A percentile compares a stretch with the other conserved stretches of the same genome.
Conservation (phyloP, 1,140 invertebrate genomes). For the Brachionus asplanchnoidis region DNA sequence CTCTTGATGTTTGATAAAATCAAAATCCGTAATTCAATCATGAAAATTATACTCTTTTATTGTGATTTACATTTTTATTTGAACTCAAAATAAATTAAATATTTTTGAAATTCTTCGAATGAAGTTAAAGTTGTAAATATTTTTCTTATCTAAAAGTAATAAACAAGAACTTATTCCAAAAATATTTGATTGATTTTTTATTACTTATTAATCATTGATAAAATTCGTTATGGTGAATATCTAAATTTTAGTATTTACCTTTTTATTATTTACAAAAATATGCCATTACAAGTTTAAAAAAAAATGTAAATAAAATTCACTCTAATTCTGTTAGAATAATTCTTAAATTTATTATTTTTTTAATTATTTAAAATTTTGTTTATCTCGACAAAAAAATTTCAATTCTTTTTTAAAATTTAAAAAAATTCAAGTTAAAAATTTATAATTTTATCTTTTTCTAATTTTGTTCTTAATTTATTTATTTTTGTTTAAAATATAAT, state of each 20-base stretch:
- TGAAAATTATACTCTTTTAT: neutral
- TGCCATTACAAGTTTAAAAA: no score
- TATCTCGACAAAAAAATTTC: no score
- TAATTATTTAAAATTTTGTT: no score
- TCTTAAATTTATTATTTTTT: neutral
- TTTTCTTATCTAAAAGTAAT: neutral
- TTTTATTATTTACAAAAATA: no score
- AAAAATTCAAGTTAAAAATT: no score
- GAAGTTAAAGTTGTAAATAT: neutral
- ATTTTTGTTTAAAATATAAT: no score
- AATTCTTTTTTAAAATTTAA: no score
- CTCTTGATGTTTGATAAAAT: neutral
- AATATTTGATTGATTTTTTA: neutral
- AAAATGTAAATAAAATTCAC: neutral
- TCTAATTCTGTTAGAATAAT: neutral
- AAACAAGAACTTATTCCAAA: neutral
- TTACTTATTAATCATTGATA: neutral
- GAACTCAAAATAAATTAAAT: neutral
- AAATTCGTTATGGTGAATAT: no score
- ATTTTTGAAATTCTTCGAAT: neutral
- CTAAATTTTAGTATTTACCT: no score
- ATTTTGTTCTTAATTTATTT: no score
- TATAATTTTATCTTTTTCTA: no score
- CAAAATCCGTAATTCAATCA: constrained; percentile 2
- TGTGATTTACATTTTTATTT: neutral